Base-by-base conservation (phyloP, 2,113 vertebrate species). In the Dasyornis broadbenti region DNA sequence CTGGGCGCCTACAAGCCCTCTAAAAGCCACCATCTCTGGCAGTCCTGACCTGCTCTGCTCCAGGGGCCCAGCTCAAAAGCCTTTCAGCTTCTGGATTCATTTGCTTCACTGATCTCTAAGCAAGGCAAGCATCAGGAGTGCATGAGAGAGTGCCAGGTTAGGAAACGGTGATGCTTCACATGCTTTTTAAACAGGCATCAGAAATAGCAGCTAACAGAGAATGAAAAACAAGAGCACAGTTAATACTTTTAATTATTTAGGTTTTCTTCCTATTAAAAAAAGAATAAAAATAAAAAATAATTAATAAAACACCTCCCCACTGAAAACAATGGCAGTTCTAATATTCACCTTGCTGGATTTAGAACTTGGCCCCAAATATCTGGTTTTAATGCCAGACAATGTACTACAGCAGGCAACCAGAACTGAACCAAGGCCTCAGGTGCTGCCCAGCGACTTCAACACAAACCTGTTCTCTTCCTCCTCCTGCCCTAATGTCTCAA, bases 171-270 rank as follows among this genome's bases (percentile, higher is more conserved):
- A 57, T 15, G 75, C n/a, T 80, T 69, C 72, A 60, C 14, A 10
- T n/a, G 57, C 31, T 84, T 89, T 82, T 82, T 76, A 42, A 93
- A 60, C 49, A 60, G 69, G 35, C 20, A 35, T 39, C 69, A 84
- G 37, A 71, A 89, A 78, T 0, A 73, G 15, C 72, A 81, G 35
- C 52, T 70, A 66, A 10, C 17, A 72, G 56, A 63, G 69, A 70
- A 71, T 2, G 11, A 10, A 42, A 31, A 94, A 63, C 0, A 1
- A 78, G 69, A 50, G 44, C 45, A 20, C 0, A 0, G 9, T 12
- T 49, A n/a, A 53, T 68, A 31, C 14, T 91, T 88, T 76, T 9
- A 90, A 35, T 71, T 10, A 52, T 82, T 86, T 75, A 66, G 11
- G 9, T 23, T 65, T 90, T 83, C 50, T 49, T 82, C 42, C 40